A percentile compares a stretch with the other conserved stretches of the same genome.
Conservation (phyloP, 1,140 invertebrate species). For the Cydia amplana region DNA sequence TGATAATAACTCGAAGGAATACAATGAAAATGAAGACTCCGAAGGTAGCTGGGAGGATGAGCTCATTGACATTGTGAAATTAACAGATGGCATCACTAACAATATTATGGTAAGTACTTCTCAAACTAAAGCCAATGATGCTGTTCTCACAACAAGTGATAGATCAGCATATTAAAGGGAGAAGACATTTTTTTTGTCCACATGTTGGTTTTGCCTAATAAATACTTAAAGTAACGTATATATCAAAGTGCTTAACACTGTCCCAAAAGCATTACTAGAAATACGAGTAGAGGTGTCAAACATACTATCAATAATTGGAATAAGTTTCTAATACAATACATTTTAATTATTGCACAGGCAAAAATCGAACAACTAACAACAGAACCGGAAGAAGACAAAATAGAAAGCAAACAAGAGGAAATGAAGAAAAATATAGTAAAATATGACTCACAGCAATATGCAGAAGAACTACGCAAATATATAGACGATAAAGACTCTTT, state of each 20-base stretch:
- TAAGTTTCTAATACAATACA: too few species aligned
- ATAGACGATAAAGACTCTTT: background rate
- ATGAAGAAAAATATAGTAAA: background rate
- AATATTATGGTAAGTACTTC: too few species aligned
- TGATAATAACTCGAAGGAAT: background rate
- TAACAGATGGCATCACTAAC: background rate
- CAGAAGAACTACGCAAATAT: background rate
- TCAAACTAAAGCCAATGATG: too few species aligned
- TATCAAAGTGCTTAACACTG: too few species aligned
- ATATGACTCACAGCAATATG: slow-evolving; percentile 1
- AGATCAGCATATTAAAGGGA: background rate
- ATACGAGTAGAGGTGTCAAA: too few species aligned
- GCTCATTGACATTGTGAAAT: background rate
- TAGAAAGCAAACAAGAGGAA: background rate
- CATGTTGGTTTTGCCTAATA: background rate
- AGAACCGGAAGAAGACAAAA: background rate
- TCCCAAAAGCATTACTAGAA: too few species aligned
- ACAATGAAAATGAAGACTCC: background rate
- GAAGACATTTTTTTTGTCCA: background rate
- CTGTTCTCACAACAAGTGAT: too few species aligned
- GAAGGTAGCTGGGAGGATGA: too few species aligned
- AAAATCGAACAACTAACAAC: background rate
- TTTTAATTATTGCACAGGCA: too few species aligned
- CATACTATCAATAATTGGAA: too few species aligned
- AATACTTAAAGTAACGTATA: too few species aligned